Evolutionary conservation across 2,797 vertebrate species (phyloP), one percentile per base, ranked within the genome.

Genomic region (Coccyzus lansbergi): DNA sequence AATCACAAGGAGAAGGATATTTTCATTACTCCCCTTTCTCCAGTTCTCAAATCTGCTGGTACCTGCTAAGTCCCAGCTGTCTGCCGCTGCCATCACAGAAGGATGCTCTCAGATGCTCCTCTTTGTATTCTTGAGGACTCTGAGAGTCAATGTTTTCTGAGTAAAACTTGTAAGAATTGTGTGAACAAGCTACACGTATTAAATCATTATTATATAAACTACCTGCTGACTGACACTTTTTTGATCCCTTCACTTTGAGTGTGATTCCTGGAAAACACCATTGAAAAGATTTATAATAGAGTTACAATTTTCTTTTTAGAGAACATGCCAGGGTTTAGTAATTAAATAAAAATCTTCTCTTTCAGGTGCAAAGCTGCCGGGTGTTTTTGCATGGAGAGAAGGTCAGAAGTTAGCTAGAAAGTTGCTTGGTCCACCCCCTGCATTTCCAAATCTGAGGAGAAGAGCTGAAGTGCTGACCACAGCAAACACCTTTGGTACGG

Each of bases 381-480:
- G 95, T 16, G 96, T 95, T 33, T 93, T 90, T 7, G 93, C 98
- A 15, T 98, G 98, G 98, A 97, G 97, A 48, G 96, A 97, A 95
- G 98, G 98, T 63, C 98, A 96, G 74, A 97, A 90, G 48, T 90
- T 98, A 84, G 97, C 89, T 3, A 96, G 88, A 42, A 92, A 62
- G 55, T 72, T 98, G 81, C 97, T 98, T 3, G 97, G 98, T 10
- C 97, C 97, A 25, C 58, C 55, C 1, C 91, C 95, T 5, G 6
- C 60, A 7, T 31, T 51, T 81, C 49, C 65, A 80, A 36, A 65
- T 24, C 33, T 26, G 46, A 94, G 34, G 62, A 90, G 71, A 8
- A 42, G 31, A 58, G 10, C 14, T 9, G 75, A 76, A 64, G 77
- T 81, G 58, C 51, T 12, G 20, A 87, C 17, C 64, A 33, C 46